Percentiles rank a stretch among this genome's conserved stretches.
Conservation (phyloP, 2,797 vertebrate genomes). For the Chelidonichthys spinosus region DNA sequence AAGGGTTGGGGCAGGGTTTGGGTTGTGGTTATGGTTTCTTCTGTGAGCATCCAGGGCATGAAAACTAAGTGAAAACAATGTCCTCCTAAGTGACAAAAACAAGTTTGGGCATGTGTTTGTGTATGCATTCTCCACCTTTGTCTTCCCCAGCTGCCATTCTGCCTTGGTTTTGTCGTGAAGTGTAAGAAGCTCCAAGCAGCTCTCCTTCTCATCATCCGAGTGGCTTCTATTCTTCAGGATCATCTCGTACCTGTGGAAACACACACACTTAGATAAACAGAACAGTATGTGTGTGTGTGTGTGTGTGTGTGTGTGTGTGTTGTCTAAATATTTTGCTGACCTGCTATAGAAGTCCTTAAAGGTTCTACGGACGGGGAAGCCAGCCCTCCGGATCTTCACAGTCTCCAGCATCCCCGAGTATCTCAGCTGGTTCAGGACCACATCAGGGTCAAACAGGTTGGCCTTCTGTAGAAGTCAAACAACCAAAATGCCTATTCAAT, state of each 20-base stretch:
- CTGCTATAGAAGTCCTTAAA: conserved; percentile 90
- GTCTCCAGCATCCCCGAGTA: conserved; percentile 96
- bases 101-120: conserved; percentile 42
- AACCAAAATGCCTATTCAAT: not conserved
- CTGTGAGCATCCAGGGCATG: conserved; percentile 29
- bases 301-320: not conserved
- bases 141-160: conserved; percentile 92
- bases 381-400: conserved; percentile 92
- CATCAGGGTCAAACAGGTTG: conserved; percentile 87
- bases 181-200: conserved; percentile 85
- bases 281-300: not conserved
- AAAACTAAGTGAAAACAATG: conserved; percentile 35
- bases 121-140: conserved; percentile 85
- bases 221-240: conserved; percentile 79
- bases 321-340: conserved; percentile 67
- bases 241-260: conserved; percentile 88
- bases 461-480: conserved; percentile 76
- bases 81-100: conserved; percentile 60
- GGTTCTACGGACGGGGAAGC: conserved; percentile 90
- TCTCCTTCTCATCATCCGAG: conserved; percentile 75
- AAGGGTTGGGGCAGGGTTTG: not conserved
- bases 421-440: conserved; percentile 91
- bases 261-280: conserved; percentile 19
- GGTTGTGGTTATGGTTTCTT: conserved; percentile 22
- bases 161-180: conserved; percentile 81